phyloP scores from a whole-genome alignment of 2,888 invertebrate species.

The Eucriotettix oculatus region DNA sequence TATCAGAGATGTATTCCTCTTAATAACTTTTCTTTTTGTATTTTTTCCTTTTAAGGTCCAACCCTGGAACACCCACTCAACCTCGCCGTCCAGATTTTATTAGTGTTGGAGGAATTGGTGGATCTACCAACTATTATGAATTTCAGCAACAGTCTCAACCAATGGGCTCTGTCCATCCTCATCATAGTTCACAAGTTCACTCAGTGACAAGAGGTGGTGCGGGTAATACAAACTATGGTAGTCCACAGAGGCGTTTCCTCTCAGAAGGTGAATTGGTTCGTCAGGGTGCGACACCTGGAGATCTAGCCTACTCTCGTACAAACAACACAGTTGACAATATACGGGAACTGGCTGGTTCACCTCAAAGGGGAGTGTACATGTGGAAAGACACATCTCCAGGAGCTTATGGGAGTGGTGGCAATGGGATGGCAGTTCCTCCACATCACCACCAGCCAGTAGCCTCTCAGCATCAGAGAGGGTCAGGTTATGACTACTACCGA shows the following conservation, averaged over 20 bases:
- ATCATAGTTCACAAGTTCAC: constrained; percentile 16
- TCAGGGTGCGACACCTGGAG: constrained; percentile 30
- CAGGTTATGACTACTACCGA: constrained; percentile 35
- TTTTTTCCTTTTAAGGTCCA: constrained; percentile 46
- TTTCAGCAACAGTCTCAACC: constrained; percentile 21
- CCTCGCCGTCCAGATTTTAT: constrained; percentile 78
- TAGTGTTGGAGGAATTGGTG: constrained; percentile 35
- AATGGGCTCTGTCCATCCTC: constrained; percentile 21
- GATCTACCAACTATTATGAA: constrained; percentile 24
- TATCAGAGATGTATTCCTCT: no score
- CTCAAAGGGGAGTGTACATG: constrained; percentile 64
- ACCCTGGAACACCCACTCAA: constrained; percentile 83
- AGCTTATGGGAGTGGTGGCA: constrained; percentile 33
- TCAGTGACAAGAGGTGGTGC: constrained; percentile 1
- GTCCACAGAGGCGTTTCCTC: constrained; percentile 61
- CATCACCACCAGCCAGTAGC: constrained; percentile 16
- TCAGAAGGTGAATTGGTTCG: constrained; percentile 68
- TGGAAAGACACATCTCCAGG: constrained; percentile 65
- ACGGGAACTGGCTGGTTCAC: constrained; percentile 72
- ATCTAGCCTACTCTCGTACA: constrained; percentile 43
- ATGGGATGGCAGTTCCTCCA: constrained; percentile 6
- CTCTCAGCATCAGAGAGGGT: constrained; percentile 11
- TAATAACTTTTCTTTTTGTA: no score
- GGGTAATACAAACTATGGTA: constrained; percentile 25
- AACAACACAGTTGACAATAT: constrained; percentile 74